Evolutionary conservation across 2,888 invertebrate species (phyloP).

Genomic region (Orthosia cruda): DNA sequence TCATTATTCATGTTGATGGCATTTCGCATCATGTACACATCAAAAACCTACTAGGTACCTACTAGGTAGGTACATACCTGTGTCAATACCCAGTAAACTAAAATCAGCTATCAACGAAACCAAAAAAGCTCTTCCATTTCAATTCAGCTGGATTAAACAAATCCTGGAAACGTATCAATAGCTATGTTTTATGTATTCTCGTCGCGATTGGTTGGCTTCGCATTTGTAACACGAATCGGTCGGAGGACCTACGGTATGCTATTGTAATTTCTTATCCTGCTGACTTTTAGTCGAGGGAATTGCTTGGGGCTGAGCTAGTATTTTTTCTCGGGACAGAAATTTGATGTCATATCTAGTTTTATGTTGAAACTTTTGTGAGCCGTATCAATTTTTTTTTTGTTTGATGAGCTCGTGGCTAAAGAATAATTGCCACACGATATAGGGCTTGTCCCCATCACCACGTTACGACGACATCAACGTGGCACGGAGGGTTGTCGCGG

Average conservation of each 20-base stretch:
- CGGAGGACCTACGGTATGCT: background rate
- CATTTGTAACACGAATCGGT: conserved; percentile 31
- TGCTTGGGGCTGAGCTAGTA: background rate
- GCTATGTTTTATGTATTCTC: conserved; percentile 27
- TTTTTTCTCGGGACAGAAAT: background rate
- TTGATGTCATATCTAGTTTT: background rate
- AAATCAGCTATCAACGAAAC: conserved; percentile 13
- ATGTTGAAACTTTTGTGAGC: background rate
- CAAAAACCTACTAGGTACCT: no score
- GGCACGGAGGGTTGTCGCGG: no score
- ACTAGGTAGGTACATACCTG: no score
- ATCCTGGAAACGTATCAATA: conserved; percentile 14
- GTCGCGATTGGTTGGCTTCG: conserved; percentile 44
- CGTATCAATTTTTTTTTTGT: background rate
- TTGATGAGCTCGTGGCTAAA: no score
- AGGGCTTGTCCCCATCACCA: no score
- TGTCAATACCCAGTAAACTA: background rate
- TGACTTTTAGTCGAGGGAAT: conserved; percentile 2
- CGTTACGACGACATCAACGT: no score
- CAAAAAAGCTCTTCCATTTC: conserved; percentile 25
- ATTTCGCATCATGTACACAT: no score
- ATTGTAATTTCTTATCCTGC: conserved; percentile 28
- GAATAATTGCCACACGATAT: no score
- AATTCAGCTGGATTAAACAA: conserved; percentile 49
- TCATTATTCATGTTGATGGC: no score